These are phyloP conservation scores for Saccostrea cuccullata DNA, from an alignment of 1,140 invertebrate species.

Conservation along the genomic window DNA sequence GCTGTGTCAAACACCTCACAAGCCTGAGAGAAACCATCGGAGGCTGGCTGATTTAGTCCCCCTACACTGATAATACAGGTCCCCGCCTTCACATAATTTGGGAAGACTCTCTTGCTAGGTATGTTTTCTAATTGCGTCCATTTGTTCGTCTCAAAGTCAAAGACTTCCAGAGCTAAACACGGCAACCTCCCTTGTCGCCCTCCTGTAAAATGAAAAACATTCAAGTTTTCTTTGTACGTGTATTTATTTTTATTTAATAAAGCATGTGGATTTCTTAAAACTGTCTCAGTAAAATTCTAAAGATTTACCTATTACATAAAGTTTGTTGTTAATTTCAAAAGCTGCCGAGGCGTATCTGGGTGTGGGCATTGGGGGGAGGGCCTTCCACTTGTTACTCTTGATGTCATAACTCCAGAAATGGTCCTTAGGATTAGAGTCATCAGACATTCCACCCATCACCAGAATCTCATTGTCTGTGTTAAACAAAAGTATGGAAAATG, in stretches of 20 bases:
- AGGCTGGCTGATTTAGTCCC: constrained; percentile 73
- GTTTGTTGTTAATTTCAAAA: constrained; percentile 72
- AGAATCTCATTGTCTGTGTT: constrained; percentile 72
- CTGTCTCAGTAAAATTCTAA: neutral
- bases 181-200: constrained; percentile 76
- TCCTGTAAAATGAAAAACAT: constrained; percentile 61
- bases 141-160: constrained; percentile 71
- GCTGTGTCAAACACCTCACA: constrained; percentile 74
- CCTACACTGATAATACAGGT: constrained; percentile 75
- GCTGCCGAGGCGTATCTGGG: constrained; percentile 75
- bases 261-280: neutral
- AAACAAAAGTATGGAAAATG: neutral
- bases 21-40: constrained; percentile 72
- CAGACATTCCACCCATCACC: constrained; percentile 73
- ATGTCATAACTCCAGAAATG: constrained; percentile 70
- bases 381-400: constrained; percentile 71
- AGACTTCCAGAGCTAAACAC: constrained; percentile 72
- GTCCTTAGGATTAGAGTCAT: constrained; percentile 72
- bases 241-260: neutral
- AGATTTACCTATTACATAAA: constrained; percentile 75
- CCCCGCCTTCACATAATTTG: constrained; percentile 70
- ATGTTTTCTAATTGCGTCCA: constrained; percentile 73
- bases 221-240: neutral
- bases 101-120: constrained; percentile 76
- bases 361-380: constrained; percentile 69